A percentile compares a stretch with the other conserved stretches of the same genome.
Evolutionary conservation across 2,113 vertebrate species (phyloP).

Genomic region (Vicugna pacos): DNA sequence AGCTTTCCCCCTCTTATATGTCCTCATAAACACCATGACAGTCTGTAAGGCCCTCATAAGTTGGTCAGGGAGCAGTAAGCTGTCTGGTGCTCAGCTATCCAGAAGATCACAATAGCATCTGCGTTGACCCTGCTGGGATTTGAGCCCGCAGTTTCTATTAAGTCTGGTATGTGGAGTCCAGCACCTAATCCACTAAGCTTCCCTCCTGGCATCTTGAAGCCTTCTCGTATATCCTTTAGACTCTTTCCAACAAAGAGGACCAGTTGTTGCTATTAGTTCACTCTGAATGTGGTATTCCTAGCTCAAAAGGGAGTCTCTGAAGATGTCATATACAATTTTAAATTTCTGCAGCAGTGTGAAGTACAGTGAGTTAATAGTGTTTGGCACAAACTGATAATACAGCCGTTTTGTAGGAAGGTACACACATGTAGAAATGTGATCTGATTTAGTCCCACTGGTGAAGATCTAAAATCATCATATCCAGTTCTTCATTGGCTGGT

Average conservation of each 20-base stretch:
- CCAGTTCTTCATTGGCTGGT: neutral
- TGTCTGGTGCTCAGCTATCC: neutral
- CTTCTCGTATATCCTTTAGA: neutral
- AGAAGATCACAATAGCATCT: neutral
- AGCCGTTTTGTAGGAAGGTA: neutral
- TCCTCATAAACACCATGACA: neutral
- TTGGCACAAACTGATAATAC: neutral
- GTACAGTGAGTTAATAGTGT: neutral
- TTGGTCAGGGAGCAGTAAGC: neutral
- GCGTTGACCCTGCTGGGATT: neutral
- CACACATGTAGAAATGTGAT: neutral
- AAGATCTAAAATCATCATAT: neutral
- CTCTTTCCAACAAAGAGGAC: neutral
- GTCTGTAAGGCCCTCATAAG: neutral
- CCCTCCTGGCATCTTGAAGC: neutral
- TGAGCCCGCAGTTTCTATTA: neutral
- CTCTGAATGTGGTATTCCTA: neutral
- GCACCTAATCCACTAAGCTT: neutral
- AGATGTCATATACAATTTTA: neutral
- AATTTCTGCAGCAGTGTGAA: neutral
- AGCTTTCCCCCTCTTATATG: rapidly evolving
- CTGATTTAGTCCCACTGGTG: neutral
- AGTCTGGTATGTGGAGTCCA: neutral
- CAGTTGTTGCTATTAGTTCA: neutral
- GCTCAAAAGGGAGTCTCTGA: neutral